phyloP scores from a whole-genome alignment of 2,797 vertebrate species.

The Sebastes steindachneri region DNA sequence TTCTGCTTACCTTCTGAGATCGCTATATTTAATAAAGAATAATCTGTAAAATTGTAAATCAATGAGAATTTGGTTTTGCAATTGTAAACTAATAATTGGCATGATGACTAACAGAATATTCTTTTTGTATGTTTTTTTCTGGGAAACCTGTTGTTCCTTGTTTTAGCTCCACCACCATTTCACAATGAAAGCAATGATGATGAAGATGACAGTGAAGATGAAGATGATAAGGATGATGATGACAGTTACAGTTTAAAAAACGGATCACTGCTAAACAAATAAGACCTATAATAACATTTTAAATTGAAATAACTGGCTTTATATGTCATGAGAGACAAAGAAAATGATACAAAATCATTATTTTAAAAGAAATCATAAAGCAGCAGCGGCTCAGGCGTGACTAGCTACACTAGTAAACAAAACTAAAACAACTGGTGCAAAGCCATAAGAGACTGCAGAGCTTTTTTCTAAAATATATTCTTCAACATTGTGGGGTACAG shows the following conservation, averaged over 20 bases:
- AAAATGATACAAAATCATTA: neutral
- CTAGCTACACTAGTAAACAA: neutral
- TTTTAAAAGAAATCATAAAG: neutral
- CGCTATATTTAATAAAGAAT: slow-evolving; percentile 77
- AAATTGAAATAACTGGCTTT: neutral
- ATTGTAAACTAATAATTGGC: neutral
- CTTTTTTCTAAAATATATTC: neutral
- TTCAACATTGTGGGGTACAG: neutral
- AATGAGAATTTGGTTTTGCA: slow-evolving; percentile 28
- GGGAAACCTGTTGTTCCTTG: slow-evolving; percentile 35
- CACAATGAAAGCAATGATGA: slow-evolving; percentile 47
- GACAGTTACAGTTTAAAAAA: neutral
- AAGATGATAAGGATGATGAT: neutral
- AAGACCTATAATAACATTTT: neutral
- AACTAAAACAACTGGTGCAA: neutral
- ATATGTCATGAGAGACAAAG: neutral
- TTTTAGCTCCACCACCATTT: slow-evolving; percentile 75
- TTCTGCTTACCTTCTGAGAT: slow-evolving; percentile 76
- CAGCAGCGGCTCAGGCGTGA: neutral
- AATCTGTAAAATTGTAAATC: slow-evolving; percentile 75
- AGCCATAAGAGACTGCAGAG: neutral
- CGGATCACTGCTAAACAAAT: neutral
- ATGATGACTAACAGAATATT: neutral
- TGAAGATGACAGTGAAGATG: slow-evolving; percentile 12
- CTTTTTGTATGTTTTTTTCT: neutral